These are phyloP conservation scores for Branchipolynoe longqiensis DNA, from an alignment of 2,888 invertebrate genomes.

Conservation along the genomic window DNA sequence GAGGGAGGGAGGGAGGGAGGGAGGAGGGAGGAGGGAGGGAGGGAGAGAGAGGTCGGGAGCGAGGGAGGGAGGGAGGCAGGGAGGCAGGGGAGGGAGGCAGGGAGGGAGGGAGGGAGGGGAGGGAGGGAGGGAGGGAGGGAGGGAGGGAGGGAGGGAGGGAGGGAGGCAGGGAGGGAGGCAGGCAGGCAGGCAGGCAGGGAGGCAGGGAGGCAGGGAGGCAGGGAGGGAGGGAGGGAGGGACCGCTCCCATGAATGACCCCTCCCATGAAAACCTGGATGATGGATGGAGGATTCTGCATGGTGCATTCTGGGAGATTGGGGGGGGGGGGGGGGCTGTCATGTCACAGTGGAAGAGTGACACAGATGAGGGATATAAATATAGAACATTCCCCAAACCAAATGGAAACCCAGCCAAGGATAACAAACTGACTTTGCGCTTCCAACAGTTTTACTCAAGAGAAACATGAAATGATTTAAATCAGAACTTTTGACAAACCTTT, in stretches of 20 bases:
- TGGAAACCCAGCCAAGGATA: no score
- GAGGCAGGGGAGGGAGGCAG: not conserved
- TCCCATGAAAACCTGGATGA: not conserved
- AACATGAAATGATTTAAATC: no score
- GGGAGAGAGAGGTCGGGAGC: no score
- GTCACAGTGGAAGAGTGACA: no score
- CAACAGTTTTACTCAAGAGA: no score
- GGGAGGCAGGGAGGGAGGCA: not conserved
- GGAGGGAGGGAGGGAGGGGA: not conserved
- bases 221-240: no score
- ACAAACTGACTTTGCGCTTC: no score
- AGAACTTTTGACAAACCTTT: no score
- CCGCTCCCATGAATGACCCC: not conserved
- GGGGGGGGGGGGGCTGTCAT: not conserved
- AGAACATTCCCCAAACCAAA: no score
- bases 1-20: not conserved
- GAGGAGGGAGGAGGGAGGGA: not conserved
- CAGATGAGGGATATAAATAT: no score
- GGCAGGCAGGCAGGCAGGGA: no score
- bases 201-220: no score
- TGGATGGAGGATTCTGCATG: not conserved
- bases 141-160: not conserved
- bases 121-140: not conserved
- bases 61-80: not conserved
- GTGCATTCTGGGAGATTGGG: not conserved